Conservation (phyloP, 2,797 vertebrate species). For the Gambelia wislizenii region DNA sequence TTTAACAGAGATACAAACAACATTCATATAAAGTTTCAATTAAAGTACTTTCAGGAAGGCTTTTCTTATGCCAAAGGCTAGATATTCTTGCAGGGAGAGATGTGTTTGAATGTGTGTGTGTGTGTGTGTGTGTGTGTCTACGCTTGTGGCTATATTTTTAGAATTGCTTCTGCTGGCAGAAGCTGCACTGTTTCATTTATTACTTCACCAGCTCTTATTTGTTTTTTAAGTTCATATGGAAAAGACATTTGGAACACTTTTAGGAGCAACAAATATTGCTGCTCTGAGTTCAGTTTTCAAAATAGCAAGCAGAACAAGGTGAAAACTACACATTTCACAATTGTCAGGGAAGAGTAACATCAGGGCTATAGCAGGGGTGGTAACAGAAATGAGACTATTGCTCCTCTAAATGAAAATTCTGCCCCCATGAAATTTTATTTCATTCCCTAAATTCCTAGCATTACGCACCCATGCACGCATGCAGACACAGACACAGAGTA, state of each 20-base stretch:
- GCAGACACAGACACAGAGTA: too few species aligned
- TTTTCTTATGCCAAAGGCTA: conserved; percentile 71
- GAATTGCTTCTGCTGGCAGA: conserved; percentile 56
- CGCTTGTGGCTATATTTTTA: conserved; percentile 60
- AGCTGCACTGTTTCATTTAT: conserved; percentile 39
- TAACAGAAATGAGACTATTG: too few species aligned
- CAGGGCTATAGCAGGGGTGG: too few species aligned
- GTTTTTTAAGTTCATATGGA: conserved; percentile 39
- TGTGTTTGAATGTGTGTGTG: background rate
- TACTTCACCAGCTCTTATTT: background rate
- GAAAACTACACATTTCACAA: background rate
- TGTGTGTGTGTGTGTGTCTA: conserved; percentile 14
- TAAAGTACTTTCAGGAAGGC: conserved; percentile 75
- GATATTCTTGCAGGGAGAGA: conserved; percentile 57
- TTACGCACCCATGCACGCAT: too few species aligned
- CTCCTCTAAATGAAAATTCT: too few species aligned
- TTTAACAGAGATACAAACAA: conserved; percentile 77
- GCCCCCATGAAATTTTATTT: too few species aligned
- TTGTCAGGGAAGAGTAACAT: background rate
- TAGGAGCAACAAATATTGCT: background rate
- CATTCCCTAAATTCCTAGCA: too few species aligned
- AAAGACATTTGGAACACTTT: conserved; percentile 33
- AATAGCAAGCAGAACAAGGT: too few species aligned
- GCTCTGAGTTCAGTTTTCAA: conserved; percentile 31
- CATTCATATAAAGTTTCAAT: conserved; percentile 82